Base-by-base conservation (phyloP, 2,797 vertebrate species). In the Aphelocoma californica region DNA sequence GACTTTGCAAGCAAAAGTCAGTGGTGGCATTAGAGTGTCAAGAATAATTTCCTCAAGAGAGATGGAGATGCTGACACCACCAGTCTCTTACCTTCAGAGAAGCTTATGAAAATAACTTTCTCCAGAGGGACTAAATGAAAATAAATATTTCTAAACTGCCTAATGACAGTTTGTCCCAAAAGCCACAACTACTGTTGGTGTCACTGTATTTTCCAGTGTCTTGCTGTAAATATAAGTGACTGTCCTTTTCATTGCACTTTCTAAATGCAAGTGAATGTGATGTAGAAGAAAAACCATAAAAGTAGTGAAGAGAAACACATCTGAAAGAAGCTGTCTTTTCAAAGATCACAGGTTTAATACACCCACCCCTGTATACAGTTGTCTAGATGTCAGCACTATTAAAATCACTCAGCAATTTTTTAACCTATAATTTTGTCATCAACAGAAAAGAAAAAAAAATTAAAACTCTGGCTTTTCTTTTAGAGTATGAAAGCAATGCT, bases 11-110 rank as follows among this genome's bases (percentile, higher is more conserved):
- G 81, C 71, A 95, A 89, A 96, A 88, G 53, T 26, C 74, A 93
- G 38, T 4, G 2, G 29, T 65, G 34, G 29, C 56, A 67, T 81
- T 77, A 79, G 29, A 67, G 29, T 66, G 58, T 90, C 48, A 84
- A 66, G 60, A 92, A 88, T 31, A 80, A 10, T 72, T 95, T 93
- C 70, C 60, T 93, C 51, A 23, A n/a, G 70, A 84, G 70, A 88
- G 29, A 57, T 20, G 20, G 54, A 84, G 25, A 82, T 79, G 60
- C 26, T 88, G 78, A 90, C 71, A 67, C 60, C 38, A 57, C 47
- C 60, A 38, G n/a, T 20, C 57, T 88, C 90, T 92, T 84, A 65
- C 81, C 20, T 90, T 81, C 78, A 85, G 53, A 20, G 18, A 82
- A 79, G 23, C 16, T 82, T 58, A 71, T 34, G 29, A 61, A 86